These are phyloP conservation scores for Plutella xylostella DNA, from an alignment of 2,888 invertebrate genomes.

Conservation along the genomic window DNA sequence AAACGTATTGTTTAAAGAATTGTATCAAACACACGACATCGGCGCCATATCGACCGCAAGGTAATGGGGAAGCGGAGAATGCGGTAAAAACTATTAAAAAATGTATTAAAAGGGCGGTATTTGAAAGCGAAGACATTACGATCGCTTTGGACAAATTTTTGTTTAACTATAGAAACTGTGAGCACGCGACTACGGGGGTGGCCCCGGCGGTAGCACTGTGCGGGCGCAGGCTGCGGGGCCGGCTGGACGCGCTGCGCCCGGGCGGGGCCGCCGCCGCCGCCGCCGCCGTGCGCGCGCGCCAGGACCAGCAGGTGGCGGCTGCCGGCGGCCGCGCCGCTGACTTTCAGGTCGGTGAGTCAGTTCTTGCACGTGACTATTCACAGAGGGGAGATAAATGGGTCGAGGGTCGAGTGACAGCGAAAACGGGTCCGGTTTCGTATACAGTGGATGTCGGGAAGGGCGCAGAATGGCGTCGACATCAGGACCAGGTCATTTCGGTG, in stretches of 20 bases:
- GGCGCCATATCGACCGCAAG: not conserved
- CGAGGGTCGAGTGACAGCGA: not conserved
- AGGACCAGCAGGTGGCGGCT: not conserved
- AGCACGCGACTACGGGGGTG: not conserved
- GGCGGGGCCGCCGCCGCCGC: not conserved
- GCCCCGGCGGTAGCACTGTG: not conserved
- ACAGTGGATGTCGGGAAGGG: too few species aligned
- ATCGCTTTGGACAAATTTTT: not conserved
- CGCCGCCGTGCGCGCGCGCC: constrained; percentile 7
- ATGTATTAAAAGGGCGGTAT: not conserved
- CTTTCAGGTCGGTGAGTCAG: not conserved
- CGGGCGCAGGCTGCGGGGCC: not conserved
- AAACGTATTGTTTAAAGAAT: not conserved
- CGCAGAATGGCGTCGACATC: too few species aligned
- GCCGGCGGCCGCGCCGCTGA: not conserved
- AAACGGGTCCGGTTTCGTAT: not conserved
- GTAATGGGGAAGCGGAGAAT: not conserved
- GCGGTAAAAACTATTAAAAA: not conserved
- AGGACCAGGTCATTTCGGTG: too few species aligned
- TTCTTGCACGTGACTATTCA: not conserved
- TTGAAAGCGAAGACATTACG: not conserved
- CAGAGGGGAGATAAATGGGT: not conserved
- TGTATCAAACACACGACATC: not conserved
- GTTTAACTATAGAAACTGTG: not conserved
- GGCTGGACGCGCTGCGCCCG: not conserved